Evolutionary conservation across 2,113 vertebrate species (phyloP).

Genomic region (Strix uralensis): DNA sequence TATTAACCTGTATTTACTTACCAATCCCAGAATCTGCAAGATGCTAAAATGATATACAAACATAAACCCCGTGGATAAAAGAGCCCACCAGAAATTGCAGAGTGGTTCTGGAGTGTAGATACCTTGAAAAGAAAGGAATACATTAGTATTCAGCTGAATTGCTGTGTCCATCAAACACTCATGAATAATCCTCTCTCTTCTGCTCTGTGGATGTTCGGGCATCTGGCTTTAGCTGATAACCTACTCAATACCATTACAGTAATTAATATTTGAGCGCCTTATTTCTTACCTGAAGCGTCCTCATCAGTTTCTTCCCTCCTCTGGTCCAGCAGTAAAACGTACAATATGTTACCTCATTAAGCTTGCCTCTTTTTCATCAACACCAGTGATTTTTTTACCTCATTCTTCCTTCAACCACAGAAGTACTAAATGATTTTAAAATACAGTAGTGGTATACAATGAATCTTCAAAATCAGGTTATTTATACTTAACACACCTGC

Average conservation of each 20-base stretch:
- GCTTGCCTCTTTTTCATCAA: neutral
- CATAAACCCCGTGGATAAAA: slow-evolving; percentile 91
- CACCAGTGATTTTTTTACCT: neutral
- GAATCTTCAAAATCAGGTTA: neutral
- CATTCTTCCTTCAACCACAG: neutral
- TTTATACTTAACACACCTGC: neutral
- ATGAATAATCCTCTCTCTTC: slow-evolving; percentile 22
- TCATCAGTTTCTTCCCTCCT: neutral
- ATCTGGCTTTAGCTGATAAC: slow-evolving; percentile 33
- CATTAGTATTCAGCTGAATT: slow-evolving; percentile 14
- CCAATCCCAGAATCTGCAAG: slow-evolving; percentile 93
- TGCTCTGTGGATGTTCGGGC: neutral
- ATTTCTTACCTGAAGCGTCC: neutral
- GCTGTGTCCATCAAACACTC: neutral
- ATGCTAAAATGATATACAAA: slow-evolving; percentile 96
- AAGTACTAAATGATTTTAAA: neutral
- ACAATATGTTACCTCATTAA: neutral
- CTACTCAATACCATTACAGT: neutral
- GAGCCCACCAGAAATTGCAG: slow-evolving; percentile 93
- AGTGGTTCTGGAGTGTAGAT: slow-evolving; percentile 93
- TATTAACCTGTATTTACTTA: slow-evolving; percentile 73
- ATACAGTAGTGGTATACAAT: neutral
- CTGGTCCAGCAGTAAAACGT: neutral
- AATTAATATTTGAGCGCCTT: slow-evolving; percentile 7
- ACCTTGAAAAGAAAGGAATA: slow-evolving; percentile 76